Base-by-base conservation (phyloP, 2,888 invertebrate species). In the Trichopoda pennipes region DNA sequence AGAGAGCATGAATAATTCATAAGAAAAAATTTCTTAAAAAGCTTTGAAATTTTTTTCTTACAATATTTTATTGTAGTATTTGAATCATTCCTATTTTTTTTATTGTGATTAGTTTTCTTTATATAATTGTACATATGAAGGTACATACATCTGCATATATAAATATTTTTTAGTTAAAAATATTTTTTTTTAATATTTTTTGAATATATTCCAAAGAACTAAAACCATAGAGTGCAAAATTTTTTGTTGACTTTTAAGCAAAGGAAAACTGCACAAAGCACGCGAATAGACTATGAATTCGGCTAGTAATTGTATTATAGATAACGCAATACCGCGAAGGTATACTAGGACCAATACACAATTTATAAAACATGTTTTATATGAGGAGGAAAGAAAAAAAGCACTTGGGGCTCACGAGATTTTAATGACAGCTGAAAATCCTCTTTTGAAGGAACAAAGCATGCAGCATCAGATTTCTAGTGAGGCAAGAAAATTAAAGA, bases 351-450 rank as follows among this genome's bases (percentile, higher is more conserved):
- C 61, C 21, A 69, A 63, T 49, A 49, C 69, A 7, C 69, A 63
- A 23, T 77, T 77, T 49, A 16, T 77, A 14, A 77, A 44, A 23
- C 55, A 61, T 23, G 12, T 69, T 3, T 23, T 69, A 17, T n/a
- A 69, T 9, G 69, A 77, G 10, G 47, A 53, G 16, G 47, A 69
- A 3, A 28, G 12, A 28, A 16, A 1, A 2, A 32, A 6, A 12
- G 9, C 12, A 7, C 17, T 69, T 2, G 3, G 19, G 16, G 76
- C 58, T 4, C 69, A 69, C 16, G 76, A 77, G 16, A 47, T 69
- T 17, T 61, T 47, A 7, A 69, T 38, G 61, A 69, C 76, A 14
- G 17, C 47, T 9, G 61, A 77, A 55, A 77, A 77, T 38, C 76
- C 69, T 21, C 17, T 77, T 38, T 2, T 49, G 8, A 55, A 47